Evolutionary conservation across 2,113 vertebrate genomes (phyloP), one percentile per base, ranked within the genome.

Genomic region (Ardeotis arabs): DNA sequence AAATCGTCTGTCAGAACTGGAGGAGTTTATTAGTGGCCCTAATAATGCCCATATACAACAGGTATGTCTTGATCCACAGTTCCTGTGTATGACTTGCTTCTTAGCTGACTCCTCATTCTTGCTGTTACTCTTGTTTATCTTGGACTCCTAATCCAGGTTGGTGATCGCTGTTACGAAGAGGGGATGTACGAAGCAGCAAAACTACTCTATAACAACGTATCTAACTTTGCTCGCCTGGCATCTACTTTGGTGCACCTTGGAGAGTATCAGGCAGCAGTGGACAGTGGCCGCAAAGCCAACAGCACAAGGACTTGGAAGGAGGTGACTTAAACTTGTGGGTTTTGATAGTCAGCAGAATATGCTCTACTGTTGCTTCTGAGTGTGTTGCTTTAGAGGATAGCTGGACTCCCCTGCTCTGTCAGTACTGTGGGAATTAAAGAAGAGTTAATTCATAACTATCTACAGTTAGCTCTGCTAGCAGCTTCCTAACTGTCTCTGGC

Each of bases 1-100:
- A 0, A 98, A 98, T 89, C 98, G 98, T 70, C 97, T 99, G 25
- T 98, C 99, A 35, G 99, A 99, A 94, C 97, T 99, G 83, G 99
- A 99, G 80, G 99, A 99, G 83, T 99, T 98, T 94, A 98, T 99
- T 81, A 99, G 98, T 53, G 99, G 99, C 45, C 99, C 99, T 79
- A 99, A 99, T 97, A 99, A 99, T 60, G 99, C 99, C 84, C 99
- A 99, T 95, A 99, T 99, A 94, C 99, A 99, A 82, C 99, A 99
- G 98, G 99, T 99, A 95, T 74, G 94, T 93, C 23, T 76, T 53
- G n/a, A 22, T 62, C 37, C 33, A 45, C 39, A 27, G n/a, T 69
- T 75, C 24, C 22, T 14, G 10, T 12, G 5, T 37, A 7, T 52
- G n/a, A 52, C 33, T 44, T 89, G 49, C 50, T 87, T n/a, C 27